Percentiles rank a stretch among this genome's conserved stretches.
Conservation (phyloP, 2,888 invertebrate species). For the Leucophora obtusa region DNA sequence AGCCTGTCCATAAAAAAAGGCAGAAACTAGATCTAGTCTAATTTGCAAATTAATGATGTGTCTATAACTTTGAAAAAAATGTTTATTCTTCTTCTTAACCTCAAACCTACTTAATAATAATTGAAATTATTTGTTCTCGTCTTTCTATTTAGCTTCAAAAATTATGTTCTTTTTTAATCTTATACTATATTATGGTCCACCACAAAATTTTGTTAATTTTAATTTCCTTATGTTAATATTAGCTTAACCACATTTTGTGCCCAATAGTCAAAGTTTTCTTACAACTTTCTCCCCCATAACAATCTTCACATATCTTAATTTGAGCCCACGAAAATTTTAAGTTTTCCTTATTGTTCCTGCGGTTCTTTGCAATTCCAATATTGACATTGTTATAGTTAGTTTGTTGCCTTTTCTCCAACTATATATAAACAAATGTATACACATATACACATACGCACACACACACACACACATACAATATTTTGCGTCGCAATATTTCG, state of each 20-base stretch:
- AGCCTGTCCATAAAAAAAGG: too few relatives aligned
- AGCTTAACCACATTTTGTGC: constrained; percentile 21
- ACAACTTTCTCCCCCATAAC: background rate
- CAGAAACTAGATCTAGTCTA: too few relatives aligned
- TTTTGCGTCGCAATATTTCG: background rate
- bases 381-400: constrained; percentile 26
- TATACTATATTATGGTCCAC: background rate
- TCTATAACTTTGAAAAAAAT: too few relatives aligned
- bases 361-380: constrained; percentile 30
- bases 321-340: constrained; percentile 21
- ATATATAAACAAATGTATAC: background rate
- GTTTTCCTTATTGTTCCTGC: constrained; percentile 33
- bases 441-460: background rate
- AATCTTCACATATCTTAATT: constrained; percentile 36
- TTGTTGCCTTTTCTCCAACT: constrained; percentile 12
- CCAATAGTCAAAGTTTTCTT: constrained; percentile 28
- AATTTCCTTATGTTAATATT: constrained; percentile 7
- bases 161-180: background rate
- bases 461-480: background rate
- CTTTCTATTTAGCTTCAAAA: too few relatives aligned
- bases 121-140: too few relatives aligned
- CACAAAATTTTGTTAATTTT: constrained; percentile 1
- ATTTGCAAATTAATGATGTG: too few relatives aligned
- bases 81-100: too few relatives aligned
- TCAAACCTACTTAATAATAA: too few relatives aligned